A percentile compares a stretch with the other conserved stretches of the same genome.
phyloP scores from a whole-genome alignment of 2,888 invertebrate genomes.

The Pelosia muscerda region DNA sequence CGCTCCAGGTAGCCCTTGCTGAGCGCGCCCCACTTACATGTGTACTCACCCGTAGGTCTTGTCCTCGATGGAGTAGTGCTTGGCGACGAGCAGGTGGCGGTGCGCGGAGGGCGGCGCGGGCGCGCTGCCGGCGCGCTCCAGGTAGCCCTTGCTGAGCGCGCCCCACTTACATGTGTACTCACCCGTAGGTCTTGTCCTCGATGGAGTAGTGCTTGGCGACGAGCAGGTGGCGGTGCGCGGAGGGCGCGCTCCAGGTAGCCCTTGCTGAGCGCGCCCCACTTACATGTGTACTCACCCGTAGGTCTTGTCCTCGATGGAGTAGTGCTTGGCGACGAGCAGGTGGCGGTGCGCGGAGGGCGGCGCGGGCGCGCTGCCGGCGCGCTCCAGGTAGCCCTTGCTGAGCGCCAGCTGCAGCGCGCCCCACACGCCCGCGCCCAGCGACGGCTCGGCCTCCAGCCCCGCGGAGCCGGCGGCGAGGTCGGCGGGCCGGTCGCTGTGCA shows the following conservation, averaged over 20 bases:
- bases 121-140: too few relatives aligned
- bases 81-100: too few relatives aligned
- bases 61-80: too few relatives aligned
- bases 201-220: conserved; percentile 61
- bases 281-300: conserved; percentile 54
- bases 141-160: conserved; percentile 94
- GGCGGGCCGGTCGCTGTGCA: conserved; percentile 80
- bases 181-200: conserved; percentile 70
- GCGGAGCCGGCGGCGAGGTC: conserved; percentile 76
- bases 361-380: conserved; percentile 90
- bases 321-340: conserved; percentile 57
- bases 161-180: not conserved
- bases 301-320: conserved; percentile 69
- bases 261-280: conserved; percentile 89
- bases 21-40: too few relatives aligned
- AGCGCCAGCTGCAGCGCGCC: conserved; percentile 96
- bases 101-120: too few relatives aligned
- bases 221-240: conserved; percentile 54
- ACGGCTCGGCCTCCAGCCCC: conserved; percentile 96
- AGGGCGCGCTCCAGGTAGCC: conserved; percentile 96
- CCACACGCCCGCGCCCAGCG: conserved; percentile 96
- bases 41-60: too few relatives aligned
- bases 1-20: conserved; percentile 74
- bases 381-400: conserved; percentile 97
- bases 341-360: conserved; percentile 70